These are phyloP conservation scores for Percopsis transmontana DNA, from an alignment of 2,113 vertebrate species.

Conservation along the genomic window DNA sequence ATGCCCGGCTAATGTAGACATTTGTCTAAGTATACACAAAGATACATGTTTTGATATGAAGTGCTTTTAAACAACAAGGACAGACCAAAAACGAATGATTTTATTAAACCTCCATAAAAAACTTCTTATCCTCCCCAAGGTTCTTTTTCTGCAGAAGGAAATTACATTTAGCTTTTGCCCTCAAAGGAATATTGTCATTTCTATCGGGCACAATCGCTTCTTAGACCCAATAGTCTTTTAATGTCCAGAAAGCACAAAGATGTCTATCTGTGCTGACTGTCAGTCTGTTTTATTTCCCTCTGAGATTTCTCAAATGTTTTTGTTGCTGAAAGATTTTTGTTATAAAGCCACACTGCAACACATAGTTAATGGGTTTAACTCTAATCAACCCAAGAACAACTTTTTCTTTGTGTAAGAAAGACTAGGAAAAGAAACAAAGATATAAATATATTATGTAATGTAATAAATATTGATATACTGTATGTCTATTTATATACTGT, in stretches of 20 bases:
- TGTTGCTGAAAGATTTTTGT: no score
- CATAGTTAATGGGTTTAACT: no score
- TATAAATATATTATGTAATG: no score
- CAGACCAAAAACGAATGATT: conserved; percentile 49
- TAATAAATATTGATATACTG: no score
- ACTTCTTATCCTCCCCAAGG: conserved; percentile 20
- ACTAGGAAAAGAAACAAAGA: no score
- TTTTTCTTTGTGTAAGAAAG: no score
- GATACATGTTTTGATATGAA: conserved; percentile 43
- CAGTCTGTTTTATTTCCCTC: conserved; percentile 6
- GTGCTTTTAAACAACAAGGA: conserved; percentile 51
- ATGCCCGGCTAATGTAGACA: neutral
- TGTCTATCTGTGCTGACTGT: conserved; percentile 21
- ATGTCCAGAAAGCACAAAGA: conserved; percentile 33
- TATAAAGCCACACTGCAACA: no score
- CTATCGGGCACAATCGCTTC: conserved; percentile 44
- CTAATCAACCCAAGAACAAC: no score
- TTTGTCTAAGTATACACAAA: conserved; percentile 26
- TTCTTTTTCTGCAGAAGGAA: conserved; percentile 36
- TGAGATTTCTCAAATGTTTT: neutral
- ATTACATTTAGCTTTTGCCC: conserved; percentile 52
- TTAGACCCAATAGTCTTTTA: conserved; percentile 52
- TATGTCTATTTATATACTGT: no score
- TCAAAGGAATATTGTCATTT: conserved; percentile 35
- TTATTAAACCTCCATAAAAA: conserved; percentile 57